A percentile compares a stretch with the other conserved stretches of the same genome.
Conservation (phyloP, 2,888 invertebrate genomes). For the Hydriomena furcata region DNA sequence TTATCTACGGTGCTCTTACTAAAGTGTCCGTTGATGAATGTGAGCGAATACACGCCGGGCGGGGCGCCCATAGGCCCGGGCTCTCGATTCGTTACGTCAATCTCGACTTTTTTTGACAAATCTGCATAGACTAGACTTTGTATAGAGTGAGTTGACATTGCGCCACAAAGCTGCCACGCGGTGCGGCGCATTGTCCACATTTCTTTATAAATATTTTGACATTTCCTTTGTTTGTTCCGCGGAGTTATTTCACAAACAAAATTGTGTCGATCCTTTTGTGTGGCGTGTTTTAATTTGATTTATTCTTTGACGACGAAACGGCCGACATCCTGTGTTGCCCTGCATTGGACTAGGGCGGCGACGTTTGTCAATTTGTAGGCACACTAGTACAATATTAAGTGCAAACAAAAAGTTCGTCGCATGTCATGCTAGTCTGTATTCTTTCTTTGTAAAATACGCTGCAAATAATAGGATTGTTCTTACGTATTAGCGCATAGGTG, state of each 20-base stretch:
- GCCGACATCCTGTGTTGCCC: slow-evolving; percentile 69
- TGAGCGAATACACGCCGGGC: slow-evolving; percentile 57
- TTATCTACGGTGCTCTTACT: slow-evolving; percentile 73
- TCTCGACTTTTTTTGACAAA: slow-evolving; percentile 70
- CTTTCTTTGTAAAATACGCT: slow-evolving; percentile 54
- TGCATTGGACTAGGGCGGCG: slow-evolving; percentile 50
- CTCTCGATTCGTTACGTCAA: slow-evolving; percentile 80
- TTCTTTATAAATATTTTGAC: slow-evolving; percentile 84
- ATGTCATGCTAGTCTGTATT: slow-evolving; percentile 45
- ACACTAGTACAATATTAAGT: slow-evolving; percentile 67
- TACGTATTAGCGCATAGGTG: slow-evolving; percentile 23
- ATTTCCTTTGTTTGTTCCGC: slow-evolving; percentile 76
- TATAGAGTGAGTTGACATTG: slow-evolving; percentile 74
- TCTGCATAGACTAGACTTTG: slow-evolving; percentile 60
- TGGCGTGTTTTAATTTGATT: slow-evolving; percentile 78
- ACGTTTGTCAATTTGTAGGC: slow-evolving; percentile 78
- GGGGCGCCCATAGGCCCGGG: slow-evolving; percentile 61
- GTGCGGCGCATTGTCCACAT: slow-evolving; percentile 71
- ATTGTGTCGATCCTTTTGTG: slow-evolving; percentile 77
- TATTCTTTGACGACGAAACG: slow-evolving; percentile 76
- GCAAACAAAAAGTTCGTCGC: slow-evolving; percentile 66
- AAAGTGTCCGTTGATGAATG: slow-evolving; percentile 66
- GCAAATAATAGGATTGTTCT: slow-evolving; percentile 47
- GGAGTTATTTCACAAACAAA: slow-evolving; percentile 74
- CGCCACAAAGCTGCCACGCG: slow-evolving; percentile 70